Conservation (phyloP, 2,888 invertebrate genomes). For the Monopis laevigella region DNA sequence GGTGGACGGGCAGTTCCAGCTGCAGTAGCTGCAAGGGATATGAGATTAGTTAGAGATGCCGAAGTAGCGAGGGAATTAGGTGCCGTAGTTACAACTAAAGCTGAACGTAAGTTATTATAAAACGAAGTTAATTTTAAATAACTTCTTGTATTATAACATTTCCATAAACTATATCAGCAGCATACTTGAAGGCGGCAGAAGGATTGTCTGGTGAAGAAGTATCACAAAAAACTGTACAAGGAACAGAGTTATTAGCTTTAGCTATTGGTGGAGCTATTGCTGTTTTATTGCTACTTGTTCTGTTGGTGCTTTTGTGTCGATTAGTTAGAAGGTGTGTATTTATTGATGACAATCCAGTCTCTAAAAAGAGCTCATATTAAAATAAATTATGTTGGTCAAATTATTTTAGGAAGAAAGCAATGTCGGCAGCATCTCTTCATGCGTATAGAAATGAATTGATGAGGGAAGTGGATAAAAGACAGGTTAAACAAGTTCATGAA, state of each 20-base stretch:
- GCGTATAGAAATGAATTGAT: slow-evolving; percentile 51
- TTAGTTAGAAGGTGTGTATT: slow-evolving; percentile 44
- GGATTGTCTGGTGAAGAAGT: slow-evolving; percentile 67
- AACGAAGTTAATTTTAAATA: background rate
- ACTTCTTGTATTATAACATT: background rate
- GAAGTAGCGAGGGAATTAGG: slow-evolving; percentile 81
- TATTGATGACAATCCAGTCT: background rate
- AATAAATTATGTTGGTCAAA: background rate
- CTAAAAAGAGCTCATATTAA: background rate
- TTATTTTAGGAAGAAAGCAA: slow-evolving; percentile 36
- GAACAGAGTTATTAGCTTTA: slow-evolving; percentile 68
- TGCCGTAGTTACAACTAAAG: slow-evolving; percentile 81
- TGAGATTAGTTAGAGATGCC: slow-evolving; percentile 80
- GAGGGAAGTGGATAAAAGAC: slow-evolving; percentile 53
- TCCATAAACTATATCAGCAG: slow-evolving; percentile 47
- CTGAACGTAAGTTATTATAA: slow-evolving; percentile 75
- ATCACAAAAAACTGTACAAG: slow-evolving; percentile 35
- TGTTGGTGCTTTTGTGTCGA: slow-evolving; percentile 54
- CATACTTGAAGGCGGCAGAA: slow-evolving; percentile 73
- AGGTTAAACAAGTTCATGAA: slow-evolving; percentile 51
- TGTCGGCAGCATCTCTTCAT: slow-evolving; percentile 49
- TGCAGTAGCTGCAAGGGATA: slow-evolving; percentile 82
- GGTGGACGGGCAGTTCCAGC: slow-evolving; percentile 84
- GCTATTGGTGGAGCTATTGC: slow-evolving; percentile 71
- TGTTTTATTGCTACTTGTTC: slow-evolving; percentile 65